These are phyloP conservation scores for Melozone crissalis DNA, from an alignment of 2,113 vertebrate genomes.

Conservation along the genomic window DNA sequence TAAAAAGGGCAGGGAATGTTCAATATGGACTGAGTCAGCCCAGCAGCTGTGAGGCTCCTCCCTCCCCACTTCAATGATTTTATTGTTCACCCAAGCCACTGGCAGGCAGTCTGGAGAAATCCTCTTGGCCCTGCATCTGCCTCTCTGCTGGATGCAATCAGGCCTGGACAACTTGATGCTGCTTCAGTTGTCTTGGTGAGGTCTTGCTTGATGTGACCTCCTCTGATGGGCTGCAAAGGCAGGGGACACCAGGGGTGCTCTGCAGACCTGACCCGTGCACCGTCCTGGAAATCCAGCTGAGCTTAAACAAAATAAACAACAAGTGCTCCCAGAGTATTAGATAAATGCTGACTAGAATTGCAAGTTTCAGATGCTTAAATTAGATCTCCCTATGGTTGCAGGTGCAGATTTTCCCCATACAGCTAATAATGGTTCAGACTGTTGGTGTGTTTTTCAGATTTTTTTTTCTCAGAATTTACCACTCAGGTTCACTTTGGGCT, in stretches of 20 bases:
- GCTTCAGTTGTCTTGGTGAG: background rate
- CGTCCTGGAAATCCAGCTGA: background rate
- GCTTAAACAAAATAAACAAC: background rate
- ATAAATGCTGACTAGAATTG: background rate
- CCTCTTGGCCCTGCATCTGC: background rate
- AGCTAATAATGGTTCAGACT: background rate
- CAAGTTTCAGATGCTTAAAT: background rate
- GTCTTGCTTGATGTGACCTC: background rate
- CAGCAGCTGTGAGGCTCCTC: background rate
- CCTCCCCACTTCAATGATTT: background rate
- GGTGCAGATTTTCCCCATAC: background rate
- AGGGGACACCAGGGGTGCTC: background rate
- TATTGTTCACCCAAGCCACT: background rate
- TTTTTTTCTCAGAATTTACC: background rate
- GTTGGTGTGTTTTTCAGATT: background rate
- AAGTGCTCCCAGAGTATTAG: background rate
- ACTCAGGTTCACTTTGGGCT: background rate
- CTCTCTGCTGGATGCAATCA: background rate
- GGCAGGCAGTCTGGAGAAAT: background rate
- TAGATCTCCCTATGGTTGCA: background rate
- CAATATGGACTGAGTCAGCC: background rate
- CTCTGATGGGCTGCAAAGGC: background rate
- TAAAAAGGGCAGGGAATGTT: background rate
- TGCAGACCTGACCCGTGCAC: background rate
- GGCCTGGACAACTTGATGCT: background rate